phyloP scores from a whole-genome alignment of 2,797 vertebrate species.

The Peromyscus attwateri region DNA sequence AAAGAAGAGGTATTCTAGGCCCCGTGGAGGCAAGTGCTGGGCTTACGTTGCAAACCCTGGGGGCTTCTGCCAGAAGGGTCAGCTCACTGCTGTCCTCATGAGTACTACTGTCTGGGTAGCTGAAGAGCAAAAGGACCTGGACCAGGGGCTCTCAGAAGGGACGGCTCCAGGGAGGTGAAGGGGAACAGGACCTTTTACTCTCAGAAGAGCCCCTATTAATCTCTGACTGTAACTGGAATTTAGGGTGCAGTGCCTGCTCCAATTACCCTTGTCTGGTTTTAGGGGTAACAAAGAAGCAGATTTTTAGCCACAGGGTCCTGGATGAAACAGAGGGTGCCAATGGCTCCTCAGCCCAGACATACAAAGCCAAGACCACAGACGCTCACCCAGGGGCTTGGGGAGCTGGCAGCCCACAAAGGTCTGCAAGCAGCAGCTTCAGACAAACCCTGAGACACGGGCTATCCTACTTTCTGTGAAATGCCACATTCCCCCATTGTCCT shows the following conservation, averaged over 20 bases:
- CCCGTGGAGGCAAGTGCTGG: neutral
- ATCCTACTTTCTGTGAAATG: neutral
- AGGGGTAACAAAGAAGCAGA: neutral
- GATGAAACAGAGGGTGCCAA: neutral
- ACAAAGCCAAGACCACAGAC: neutral
- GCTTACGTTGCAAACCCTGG: neutral
- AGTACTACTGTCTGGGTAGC: neutral
- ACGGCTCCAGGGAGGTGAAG: constrained; percentile 25
- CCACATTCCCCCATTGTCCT: neutral
- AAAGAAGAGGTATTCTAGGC: neutral
- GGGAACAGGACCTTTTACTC: constrained; percentile 28
- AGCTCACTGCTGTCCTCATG: neutral
- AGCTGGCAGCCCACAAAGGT: neutral
- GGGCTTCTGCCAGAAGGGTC: neutral
- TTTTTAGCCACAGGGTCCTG: neutral
- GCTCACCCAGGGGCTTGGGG: neutral
- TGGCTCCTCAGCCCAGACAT: neutral
- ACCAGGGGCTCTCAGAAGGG: neutral
- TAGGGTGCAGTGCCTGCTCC: constrained; percentile 17
- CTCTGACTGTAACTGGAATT: neutral
- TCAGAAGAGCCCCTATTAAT: neutral
- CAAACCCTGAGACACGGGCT: neutral
- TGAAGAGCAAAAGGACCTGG: constrained; percentile 8
- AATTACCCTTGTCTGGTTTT: constrained; percentile 30
- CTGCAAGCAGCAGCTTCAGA: neutral